Percentiles rank a stretch among this genome's conserved stretches.
Conservation (phyloP, 2,113 vertebrate species). For the Carassius gibelio region DNA sequence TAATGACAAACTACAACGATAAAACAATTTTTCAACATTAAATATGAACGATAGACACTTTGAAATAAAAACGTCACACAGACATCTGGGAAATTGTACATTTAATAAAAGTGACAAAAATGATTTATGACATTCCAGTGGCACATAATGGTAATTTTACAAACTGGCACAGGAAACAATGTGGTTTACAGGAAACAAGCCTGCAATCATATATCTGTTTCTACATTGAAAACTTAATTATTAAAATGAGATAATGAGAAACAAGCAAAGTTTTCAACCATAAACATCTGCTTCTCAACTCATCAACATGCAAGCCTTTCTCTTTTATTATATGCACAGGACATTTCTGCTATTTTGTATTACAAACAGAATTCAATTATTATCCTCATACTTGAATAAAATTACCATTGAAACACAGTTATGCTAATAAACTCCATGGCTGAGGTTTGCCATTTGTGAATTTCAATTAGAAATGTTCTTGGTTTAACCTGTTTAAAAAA, state of each 20-base stretch:
- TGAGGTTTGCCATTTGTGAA: neutral
- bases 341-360: constrained; percentile 25
- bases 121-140: constrained; percentile 8
- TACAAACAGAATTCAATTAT: constrained; percentile 25
- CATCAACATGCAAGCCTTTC: constrained; percentile 10
- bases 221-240: neutral
- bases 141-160: constrained; percentile 46
- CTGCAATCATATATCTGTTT: neutral
- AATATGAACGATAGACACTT: neutral
- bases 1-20: neutral
- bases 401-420: constrained; percentile 43
- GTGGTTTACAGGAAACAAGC: neutral
- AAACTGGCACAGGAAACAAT: constrained; percentile 45
- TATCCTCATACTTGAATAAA: constrained; percentile 40
- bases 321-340: constrained; percentile 27
- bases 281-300: neutral
- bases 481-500: neutral
- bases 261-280: neutral
- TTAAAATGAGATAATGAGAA: constrained; percentile 1
- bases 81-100: neutral
- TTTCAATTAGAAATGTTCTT: constrained; percentile 24
- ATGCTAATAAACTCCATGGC: constrained; percentile 33
- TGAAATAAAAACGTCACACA: neutral
- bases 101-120: constrained; percentile 35
- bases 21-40: neutral